Conservation (phyloP, 2,797 vertebrate species). For the Leuciscus waleckii region DNA sequence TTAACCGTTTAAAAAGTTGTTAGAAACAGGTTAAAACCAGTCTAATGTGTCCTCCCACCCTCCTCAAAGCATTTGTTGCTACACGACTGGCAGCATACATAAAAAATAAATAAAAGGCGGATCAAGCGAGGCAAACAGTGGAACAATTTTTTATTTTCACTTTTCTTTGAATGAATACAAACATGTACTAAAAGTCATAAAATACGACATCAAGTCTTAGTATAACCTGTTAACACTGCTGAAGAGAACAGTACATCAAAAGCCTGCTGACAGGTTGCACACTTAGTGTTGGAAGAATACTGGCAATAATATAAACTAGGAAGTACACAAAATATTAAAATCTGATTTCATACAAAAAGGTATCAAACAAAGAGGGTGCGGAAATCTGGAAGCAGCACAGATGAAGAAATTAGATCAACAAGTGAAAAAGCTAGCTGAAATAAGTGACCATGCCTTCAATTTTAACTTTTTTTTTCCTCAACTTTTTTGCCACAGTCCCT, state of each 20-base stretch:
- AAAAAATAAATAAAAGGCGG: background rate
- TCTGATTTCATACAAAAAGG: slow-evolving; percentile 53
- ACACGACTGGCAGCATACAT: background rate
- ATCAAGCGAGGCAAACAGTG: slow-evolving; percentile 62
- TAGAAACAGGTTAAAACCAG: background rate
- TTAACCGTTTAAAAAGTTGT: background rate
- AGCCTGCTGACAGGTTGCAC: slow-evolving; percentile 53
- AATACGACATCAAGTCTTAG: slow-evolving; percentile 61
- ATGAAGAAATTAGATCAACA: slow-evolving; percentile 23
- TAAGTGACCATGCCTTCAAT: slow-evolving; percentile 9
- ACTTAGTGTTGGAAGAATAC: slow-evolving; percentile 52
- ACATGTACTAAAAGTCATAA: slow-evolving; percentile 73
- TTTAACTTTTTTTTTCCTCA: background rate
- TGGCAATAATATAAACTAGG: slow-evolving; percentile 43
- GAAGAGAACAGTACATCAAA: slow-evolving; percentile 38
- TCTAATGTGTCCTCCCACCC: background rate
- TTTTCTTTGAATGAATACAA: slow-evolving; percentile 72
- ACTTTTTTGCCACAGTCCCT: slow-evolving; percentile 11
- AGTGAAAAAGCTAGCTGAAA: slow-evolving; percentile 32
- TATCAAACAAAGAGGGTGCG: slow-evolving; percentile 51
- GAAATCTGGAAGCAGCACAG: slow-evolving; percentile 24
- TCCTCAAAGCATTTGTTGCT: background rate
- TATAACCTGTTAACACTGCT: slow-evolving; percentile 56
- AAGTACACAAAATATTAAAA: slow-evolving; percentile 69
- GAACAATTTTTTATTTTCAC: slow-evolving; percentile 77